These are phyloP conservation scores for Dasysyrphus albostriatus DNA, from an alignment of 2,888 invertebrate species.

Conservation along the genomic window DNA sequence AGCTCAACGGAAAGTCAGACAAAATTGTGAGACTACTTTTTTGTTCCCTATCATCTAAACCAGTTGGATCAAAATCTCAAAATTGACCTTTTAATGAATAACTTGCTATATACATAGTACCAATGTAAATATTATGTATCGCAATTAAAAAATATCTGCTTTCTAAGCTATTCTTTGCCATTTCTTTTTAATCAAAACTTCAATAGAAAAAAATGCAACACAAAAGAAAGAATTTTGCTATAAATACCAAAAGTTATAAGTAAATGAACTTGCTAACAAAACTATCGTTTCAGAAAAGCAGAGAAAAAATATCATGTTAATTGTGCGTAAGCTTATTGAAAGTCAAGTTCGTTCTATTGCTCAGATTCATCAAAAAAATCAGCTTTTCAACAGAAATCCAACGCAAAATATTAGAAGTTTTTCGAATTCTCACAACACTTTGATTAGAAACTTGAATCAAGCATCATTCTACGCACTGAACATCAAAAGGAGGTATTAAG, in stretches of 20 bases:
- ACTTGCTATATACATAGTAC: no score
- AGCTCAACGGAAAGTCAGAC: no score
- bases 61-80: no score
- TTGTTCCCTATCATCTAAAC: no score
- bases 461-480: slow-evolving; percentile 13
- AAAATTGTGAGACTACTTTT: no score
- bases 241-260: background rate
- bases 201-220: background rate
- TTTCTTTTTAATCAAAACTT: no score
- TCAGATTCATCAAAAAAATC: slow-evolving; percentile 10
- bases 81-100: no score
- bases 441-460: slow-evolving; percentile 13
- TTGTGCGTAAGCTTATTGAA: slow-evolving; percentile 35
- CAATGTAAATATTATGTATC: no score
- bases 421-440: slow-evolving; percentile 1
- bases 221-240: background rate
- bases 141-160: no score
- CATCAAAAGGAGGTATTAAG: slow-evolving; percentile 59
- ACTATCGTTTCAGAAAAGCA: slow-evolving; percentile 47
- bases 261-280: background rate
- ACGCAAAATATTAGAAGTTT: slow-evolving; percentile 12
- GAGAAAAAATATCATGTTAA: slow-evolving; percentile 49
- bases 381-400: slow-evolving; percentile 42
- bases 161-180: no score
- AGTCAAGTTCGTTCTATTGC: slow-evolving; percentile 31